phyloP scores from a whole-genome alignment of 35 echinoderm and acorn worm genomes.

The Apostichopus japonicus region DNA sequence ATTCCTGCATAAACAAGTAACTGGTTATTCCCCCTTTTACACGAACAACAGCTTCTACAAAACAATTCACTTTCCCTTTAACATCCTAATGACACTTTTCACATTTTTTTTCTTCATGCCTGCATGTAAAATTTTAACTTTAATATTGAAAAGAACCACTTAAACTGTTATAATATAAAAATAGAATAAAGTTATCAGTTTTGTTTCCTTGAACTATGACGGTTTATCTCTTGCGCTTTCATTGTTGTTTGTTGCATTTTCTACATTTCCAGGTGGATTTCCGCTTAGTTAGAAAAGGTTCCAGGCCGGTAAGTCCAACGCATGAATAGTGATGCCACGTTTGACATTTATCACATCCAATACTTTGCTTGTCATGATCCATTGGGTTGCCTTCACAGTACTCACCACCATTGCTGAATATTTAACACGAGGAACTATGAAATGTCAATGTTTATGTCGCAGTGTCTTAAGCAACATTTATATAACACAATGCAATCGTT shows the following conservation, averaged over 20 bases:
- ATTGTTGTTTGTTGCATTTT: constrained; percentile 6
- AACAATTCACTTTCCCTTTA: constrained; percentile 77
- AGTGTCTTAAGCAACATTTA: too few relatives aligned
- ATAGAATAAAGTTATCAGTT: too few relatives aligned
- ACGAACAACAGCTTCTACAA: constrained; percentile 58
- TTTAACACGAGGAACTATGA: too few relatives aligned
- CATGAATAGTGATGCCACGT: constrained; percentile 41
- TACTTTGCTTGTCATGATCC: constrained; percentile 1
- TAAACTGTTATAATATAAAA: too few relatives aligned
- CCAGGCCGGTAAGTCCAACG: constrained; percentile 9
- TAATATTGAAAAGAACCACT: too few relatives aligned
- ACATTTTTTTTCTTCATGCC: too few relatives aligned
- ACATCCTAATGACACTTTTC: too few relatives aligned
- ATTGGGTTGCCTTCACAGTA: background rate
- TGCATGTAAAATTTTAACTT: too few relatives aligned
- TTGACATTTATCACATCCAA: constrained; percentile 51
- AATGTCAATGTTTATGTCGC: too few relatives aligned
- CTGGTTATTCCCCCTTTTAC: constrained; percentile 80
- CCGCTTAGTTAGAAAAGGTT: constrained; percentile 8
- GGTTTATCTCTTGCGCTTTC: constrained; percentile 28
- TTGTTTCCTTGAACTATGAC: too few relatives aligned
- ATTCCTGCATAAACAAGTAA: constrained; percentile 72
- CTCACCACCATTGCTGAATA: background rate
- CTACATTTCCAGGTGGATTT: constrained; percentile 35
- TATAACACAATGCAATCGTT: too few relatives aligned